Conservation (phyloP, 2,113 vertebrate genomes). For the Tyto alba region DNA sequence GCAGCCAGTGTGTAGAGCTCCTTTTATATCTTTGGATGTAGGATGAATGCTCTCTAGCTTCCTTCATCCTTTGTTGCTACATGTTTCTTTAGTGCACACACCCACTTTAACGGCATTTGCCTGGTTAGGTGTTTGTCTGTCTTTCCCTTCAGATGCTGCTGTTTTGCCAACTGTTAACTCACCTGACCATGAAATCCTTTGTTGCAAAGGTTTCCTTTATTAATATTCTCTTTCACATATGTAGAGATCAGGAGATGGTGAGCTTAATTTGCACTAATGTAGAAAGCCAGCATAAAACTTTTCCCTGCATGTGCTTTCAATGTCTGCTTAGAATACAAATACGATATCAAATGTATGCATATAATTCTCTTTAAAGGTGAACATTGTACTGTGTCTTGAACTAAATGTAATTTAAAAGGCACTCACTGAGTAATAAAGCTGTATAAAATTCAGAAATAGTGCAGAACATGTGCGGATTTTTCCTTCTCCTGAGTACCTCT, state of each 20-base stretch:
- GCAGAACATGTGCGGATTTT: not conserved
- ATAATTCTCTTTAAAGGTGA: not conserved
- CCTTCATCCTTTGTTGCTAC: conserved; percentile 11
- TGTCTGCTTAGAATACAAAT: not conserved
- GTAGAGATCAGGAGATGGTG: not conserved
- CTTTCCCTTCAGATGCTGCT: not conserved
- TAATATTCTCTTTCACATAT: not conserved
- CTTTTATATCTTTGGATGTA: not conserved
- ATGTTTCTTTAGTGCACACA: not conserved
- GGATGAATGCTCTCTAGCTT: not conserved
- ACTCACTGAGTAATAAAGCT: not conserved
- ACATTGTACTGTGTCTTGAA: fast-evolving
- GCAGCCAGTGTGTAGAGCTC: not conserved
- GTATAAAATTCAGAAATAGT: not conserved
- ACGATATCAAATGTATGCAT: not conserved
- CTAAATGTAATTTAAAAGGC: not conserved
- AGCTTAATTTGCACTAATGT: not conserved
- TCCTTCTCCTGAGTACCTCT: not conserved
- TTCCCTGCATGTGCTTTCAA: not conserved
- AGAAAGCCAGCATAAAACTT: not conserved
- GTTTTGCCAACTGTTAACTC: not conserved
- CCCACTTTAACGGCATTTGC: not conserved
- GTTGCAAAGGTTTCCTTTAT: not conserved
- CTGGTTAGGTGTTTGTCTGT: not conserved
- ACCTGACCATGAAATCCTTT: not conserved